phyloP scores from a whole-genome alignment of 2,113 vertebrate genomes.

The Myocastor coypus region DNA sequence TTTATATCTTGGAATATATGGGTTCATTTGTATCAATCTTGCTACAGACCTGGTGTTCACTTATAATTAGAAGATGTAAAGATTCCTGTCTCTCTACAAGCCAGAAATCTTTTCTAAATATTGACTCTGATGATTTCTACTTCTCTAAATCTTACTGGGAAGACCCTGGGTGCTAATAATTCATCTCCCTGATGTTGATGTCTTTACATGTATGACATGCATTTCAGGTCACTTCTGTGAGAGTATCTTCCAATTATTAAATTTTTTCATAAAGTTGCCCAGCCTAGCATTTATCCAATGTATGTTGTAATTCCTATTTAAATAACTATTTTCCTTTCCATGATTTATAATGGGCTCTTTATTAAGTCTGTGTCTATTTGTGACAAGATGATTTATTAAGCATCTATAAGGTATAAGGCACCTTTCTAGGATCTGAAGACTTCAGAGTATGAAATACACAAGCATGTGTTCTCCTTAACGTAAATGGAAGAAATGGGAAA shows the following conservation, averaged over 20 bases:
- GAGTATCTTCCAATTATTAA: not conserved
- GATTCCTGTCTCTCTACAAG: not conserved
- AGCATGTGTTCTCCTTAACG: not conserved
- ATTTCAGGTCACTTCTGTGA: not conserved
- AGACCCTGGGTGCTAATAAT: not conserved
- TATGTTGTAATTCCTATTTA: constrained; percentile 6
- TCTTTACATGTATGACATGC: not conserved
- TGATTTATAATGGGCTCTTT: not conserved
- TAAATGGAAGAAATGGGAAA: not conserved
- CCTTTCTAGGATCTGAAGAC: not conserved
- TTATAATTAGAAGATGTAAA: not conserved
- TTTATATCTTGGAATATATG: not conserved
- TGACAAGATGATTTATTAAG: not conserved
- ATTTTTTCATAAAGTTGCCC: not conserved
- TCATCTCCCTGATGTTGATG: not conserved
- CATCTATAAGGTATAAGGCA: not conserved
- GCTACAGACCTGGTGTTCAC: not conserved
- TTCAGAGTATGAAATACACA: not conserved
- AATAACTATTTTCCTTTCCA: not conserved
- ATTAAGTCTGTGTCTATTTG: not conserved
- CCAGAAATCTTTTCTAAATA: not conserved
- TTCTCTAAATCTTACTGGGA: not conserved
- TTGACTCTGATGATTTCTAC: not conserved
- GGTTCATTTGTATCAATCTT: not conserved
- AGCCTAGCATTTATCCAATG: not conserved